Conservation (phyloP, 2,888 invertebrate species). For the Stegophylla sp. region DNA sequence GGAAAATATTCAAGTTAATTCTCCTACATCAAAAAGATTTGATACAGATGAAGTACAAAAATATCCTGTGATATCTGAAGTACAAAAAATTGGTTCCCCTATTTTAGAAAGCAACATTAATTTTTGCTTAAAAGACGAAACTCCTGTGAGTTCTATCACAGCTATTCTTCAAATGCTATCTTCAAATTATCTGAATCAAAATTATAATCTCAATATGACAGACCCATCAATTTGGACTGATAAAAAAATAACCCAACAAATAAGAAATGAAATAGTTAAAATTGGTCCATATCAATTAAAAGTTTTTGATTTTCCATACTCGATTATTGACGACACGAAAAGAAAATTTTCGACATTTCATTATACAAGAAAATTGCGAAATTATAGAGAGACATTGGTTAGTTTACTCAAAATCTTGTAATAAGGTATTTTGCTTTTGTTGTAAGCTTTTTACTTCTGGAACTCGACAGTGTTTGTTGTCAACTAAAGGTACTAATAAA, state of each 20-base stretch:
- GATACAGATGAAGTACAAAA: too few species aligned
- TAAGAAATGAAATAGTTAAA: slow-evolving; percentile 8
- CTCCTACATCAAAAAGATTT: too few species aligned
- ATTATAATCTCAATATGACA: not conserved
- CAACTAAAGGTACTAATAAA: slow-evolving; percentile 9
- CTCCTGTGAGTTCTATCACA: too few species aligned
- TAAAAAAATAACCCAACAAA: not conserved
- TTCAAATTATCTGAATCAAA: not conserved
- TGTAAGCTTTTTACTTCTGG: slow-evolving; percentile 9
- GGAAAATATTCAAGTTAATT: too few species aligned
- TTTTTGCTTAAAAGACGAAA: not conserved
- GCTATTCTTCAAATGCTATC: too few species aligned
- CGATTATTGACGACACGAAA: not conserved
- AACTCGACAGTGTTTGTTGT: not conserved
- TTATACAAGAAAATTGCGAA: not conserved
- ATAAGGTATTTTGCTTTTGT: not conserved
- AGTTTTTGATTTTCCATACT: slow-evolving; percentile 7
- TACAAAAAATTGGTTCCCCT: too few species aligned
- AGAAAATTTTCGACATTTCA: slow-evolving; percentile 11
- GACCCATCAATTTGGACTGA: slow-evolving; percentile 11
- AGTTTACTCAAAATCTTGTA: not conserved
- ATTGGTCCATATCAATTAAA: slow-evolving; percentile 4
- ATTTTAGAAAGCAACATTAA: too few species aligned
- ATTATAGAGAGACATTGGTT: not conserved
- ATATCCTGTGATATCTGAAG: too few species aligned